These are phyloP conservation scores for Ceriagrion tenellum DNA, from an alignment of 2,888 invertebrate species.

Conservation along the genomic window DNA sequence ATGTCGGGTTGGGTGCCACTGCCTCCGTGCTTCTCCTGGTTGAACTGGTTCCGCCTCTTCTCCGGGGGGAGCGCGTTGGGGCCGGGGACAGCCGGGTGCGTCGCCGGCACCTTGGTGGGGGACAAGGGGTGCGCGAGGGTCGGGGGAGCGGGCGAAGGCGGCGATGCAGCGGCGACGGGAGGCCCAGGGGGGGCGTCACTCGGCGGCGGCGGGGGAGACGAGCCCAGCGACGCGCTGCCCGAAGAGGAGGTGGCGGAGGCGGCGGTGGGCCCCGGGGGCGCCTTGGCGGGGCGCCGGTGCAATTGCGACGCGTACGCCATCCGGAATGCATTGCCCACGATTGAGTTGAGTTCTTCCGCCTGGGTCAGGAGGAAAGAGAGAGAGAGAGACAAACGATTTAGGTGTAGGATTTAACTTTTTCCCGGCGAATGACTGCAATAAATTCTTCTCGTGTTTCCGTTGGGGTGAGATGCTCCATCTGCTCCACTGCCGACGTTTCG, in stretches of 20 bases:
- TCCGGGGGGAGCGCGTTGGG: conserved; percentile 38
- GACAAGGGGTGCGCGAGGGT: neutral
- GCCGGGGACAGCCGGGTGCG: neutral
- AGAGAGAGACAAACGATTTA: neutral
- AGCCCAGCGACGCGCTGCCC: conserved; percentile 68
- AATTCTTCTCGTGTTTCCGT: no score
- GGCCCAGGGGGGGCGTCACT: conserved; percentile 25
- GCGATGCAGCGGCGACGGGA: conserved; percentile 73
- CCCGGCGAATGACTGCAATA: no score
- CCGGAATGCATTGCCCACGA: conserved; percentile 94
- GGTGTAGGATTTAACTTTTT: no score
- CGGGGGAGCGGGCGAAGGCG: conserved; percentile 75
- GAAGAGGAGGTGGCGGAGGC: conserved; percentile 32
- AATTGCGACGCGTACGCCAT: conserved; percentile 94
- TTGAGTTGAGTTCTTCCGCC: conserved; percentile 92
- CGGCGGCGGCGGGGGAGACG: conserved; percentile 70
- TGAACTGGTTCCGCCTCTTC: conserved; percentile 46
- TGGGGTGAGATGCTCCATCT: no score
- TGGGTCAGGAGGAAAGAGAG: conserved; percentile 76
- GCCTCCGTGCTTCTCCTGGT: conserved; percentile 48
- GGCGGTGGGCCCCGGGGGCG: conserved; percentile 76
- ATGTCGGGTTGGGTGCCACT: neutral
- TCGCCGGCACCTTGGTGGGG: neutral
- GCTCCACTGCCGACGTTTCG: no score
- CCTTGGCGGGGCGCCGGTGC: conserved; percentile 82